Evolutionary conservation across 2,888 invertebrate genomes (phyloP).

Genomic region (Netelia virgata): DNA sequence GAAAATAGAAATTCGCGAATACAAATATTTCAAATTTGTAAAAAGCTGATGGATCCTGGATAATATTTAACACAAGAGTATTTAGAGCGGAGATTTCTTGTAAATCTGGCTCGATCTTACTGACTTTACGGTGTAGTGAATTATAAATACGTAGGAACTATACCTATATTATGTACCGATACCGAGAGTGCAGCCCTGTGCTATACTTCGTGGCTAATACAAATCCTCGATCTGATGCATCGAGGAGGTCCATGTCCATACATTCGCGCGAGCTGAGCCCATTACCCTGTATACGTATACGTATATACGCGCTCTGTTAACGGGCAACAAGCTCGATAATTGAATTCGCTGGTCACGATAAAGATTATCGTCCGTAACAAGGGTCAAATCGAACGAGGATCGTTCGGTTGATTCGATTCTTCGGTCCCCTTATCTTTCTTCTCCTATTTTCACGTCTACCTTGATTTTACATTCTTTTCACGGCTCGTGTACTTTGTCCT

Average conservation of each 20-base stretch:
- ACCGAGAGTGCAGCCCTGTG: neutral
- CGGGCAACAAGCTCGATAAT: constrained; percentile 70
- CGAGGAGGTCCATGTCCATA: constrained; percentile 38
- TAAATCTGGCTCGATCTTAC: neutral
- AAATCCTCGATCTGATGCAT: constrained; percentile 47
- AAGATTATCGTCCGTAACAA: constrained; percentile 73
- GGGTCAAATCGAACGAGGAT: constrained; percentile 70
- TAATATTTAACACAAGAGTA: neutral
- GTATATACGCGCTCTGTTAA: constrained; percentile 57
- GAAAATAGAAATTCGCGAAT: too few species aligned
- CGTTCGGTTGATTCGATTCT: constrained; percentile 62
- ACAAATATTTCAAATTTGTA: too few species aligned
- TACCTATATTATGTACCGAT: neutral
- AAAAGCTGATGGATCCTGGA: neutral
- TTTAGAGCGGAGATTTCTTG: neutral
- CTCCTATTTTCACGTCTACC: constrained; percentile 51
- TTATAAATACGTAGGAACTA: neutral
- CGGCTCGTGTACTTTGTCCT: neutral
- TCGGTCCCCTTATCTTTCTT: constrained; percentile 36
- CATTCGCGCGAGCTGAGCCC: constrained; percentile 46
- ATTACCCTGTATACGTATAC: neutral
- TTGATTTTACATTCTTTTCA: constrained; percentile 6
- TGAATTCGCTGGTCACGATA: constrained; percentile 74
- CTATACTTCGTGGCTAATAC: constrained; percentile 60
- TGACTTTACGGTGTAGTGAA: constrained; percentile 19